phyloP scores from a whole-genome alignment of 2,113 vertebrate species.

The Pterocles burchelli region DNA sequence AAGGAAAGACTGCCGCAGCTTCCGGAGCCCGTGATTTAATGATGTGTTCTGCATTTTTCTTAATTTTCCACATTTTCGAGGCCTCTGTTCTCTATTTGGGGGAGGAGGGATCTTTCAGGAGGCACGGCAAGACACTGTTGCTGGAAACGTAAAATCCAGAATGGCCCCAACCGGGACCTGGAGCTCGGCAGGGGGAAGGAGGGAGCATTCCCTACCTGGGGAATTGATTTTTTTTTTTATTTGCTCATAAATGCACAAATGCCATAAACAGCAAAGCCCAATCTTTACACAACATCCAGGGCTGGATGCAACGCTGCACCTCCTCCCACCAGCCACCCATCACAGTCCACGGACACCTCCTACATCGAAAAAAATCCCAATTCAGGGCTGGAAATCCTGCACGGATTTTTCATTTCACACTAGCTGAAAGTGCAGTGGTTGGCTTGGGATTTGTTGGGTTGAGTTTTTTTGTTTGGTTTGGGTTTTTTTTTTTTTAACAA shows the following conservation, averaged over 20 bases:
- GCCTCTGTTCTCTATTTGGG: slow-evolving; percentile 71
- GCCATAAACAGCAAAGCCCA: neutral
- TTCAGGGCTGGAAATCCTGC: neutral
- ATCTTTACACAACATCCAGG: neutral
- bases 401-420: neutral
- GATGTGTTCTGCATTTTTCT: slow-evolving; percentile 79
- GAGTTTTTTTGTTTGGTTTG: too few relatives aligned
- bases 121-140: neutral
- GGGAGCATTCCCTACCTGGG: neutral
- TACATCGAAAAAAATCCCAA: rapidly evolving
- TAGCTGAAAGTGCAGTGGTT: neutral
- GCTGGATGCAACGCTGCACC: rapidly evolving
- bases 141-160: neutral
- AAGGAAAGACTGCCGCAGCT: slow-evolving; percentile 73
- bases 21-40: slow-evolving; percentile 72
- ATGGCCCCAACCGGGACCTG: neutral
- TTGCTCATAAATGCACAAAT: neutral
- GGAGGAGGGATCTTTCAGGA: neutral
- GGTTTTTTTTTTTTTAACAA: neutral
- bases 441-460: neutral
- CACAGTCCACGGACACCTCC: rapidly evolving
- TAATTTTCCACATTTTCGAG: slow-evolving; percentile 77
- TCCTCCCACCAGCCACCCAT: neutral
- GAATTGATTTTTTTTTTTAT: neutral
- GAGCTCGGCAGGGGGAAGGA: neutral